Evolutionary conservation across 2,113 vertebrate genomes (phyloP), one percentile per base, ranked within the genome.

Genomic region (Brachyistius frenatus): DNA sequence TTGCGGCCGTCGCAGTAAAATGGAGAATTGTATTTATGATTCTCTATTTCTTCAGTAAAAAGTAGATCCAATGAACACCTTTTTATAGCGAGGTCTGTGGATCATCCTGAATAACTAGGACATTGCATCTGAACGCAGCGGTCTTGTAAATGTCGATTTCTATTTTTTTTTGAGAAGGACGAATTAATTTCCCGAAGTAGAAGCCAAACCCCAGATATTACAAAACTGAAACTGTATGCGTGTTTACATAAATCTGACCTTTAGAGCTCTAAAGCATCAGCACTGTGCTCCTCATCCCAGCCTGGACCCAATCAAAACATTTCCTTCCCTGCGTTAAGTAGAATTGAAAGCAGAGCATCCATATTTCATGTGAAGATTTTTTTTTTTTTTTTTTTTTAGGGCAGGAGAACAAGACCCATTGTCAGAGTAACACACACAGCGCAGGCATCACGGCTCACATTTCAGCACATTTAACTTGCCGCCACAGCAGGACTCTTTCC

Each of bases 401-500:
- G 41, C 55, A 53, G 5, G 41, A 81, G 73, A 77, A 56, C 68
- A 73, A 76, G 56, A 62, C 73, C 57, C 39, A 10, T 30, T 49
- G 76, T 73, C 44, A 69, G 53, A 57, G 60, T 41, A 75, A 64
- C 66, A 77, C 63, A 65, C 44, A 60, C 57, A 77, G 58, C 65
- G 61, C 57, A 66, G 52, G 23, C 64, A 78, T 69, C 56, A 64
- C 88, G 88, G 90, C 76, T 90, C 67, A 85, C 84, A 74, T 88
- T 61, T 90, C 83, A 80, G 78, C 53, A 56, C 63, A 80, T 88
- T 74, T 66, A 68, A 90, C 78, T 83, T 52, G 73, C 86, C 81
- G 68, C 72, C 76, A 63, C 79, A 81, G 84, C 80, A 69, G 11
- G 73, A 66, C 37, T 89, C 80, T 87, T 87, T 91, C 87, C 68